A percentile compares a stretch with the other conserved stretches of the same genome.
Evolutionary conservation across 2,797 vertebrate genomes (phyloP).

Genomic region (Acropternis orthonyx): DNA sequence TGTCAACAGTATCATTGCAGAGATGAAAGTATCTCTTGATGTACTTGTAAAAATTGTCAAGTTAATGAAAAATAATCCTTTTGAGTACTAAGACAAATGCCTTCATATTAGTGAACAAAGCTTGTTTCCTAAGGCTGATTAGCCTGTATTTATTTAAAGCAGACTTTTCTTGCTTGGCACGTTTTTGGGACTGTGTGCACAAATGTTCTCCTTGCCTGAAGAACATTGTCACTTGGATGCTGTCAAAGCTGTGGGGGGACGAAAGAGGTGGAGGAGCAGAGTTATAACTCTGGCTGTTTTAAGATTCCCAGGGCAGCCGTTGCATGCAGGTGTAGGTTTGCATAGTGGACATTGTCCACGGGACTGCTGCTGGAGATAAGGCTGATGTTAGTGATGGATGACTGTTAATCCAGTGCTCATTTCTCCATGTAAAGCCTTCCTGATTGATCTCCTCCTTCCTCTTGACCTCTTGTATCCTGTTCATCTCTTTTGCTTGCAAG

Average conservation of each 20-base stretch:
- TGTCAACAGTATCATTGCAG: not conserved
- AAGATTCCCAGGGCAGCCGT: rapidly evolving
- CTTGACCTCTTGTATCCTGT: not conserved
- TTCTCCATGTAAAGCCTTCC: not conserved
- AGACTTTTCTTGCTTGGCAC: not conserved
- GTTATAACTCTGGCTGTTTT: not conserved
- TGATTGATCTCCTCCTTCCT: not conserved
- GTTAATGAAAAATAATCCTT: not conserved
- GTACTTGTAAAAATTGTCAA: not conserved
- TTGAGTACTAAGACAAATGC: not conserved
- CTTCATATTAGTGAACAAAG: not conserved
- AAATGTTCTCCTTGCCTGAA: not conserved
- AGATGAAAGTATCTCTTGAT: not conserved
- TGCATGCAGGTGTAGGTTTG: not conserved
- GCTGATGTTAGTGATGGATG: rapidly evolving
- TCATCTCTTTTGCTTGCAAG: not conserved
- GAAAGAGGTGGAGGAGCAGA: not conserved
- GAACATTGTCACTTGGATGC: not conserved
- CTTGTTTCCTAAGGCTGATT: not conserved
- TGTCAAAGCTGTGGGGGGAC: not conserved
- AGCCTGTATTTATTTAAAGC: not conserved
- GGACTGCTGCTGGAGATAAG: not conserved
- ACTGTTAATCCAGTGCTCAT: not conserved
- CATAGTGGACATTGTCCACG: rapidly evolving
- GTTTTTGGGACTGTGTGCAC: not conserved